Conservation (phyloP, 2,797 vertebrate genomes). For the Eurystomus glaucurus region DNA sequence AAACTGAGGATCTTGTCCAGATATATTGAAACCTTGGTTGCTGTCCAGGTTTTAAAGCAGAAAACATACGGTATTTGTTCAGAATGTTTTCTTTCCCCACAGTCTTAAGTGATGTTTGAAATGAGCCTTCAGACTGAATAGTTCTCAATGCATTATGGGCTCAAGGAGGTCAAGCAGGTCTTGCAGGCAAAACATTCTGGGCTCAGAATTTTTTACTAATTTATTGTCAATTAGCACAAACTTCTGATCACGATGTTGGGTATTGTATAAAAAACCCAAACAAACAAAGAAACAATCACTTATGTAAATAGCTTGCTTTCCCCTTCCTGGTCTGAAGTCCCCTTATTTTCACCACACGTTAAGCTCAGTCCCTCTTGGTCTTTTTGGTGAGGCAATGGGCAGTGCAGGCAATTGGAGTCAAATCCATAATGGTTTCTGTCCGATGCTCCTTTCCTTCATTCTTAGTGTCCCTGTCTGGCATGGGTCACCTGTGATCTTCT, state of each 20-base stretch:
- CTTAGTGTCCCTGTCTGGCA: neutral
- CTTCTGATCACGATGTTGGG: neutral
- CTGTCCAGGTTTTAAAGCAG: neutral
- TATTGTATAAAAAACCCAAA: neutral
- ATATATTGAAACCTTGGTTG: neutral
- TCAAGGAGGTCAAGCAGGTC: neutral
- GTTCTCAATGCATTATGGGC: neutral
- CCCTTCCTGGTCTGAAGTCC: neutral
- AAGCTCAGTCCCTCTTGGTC: neutral
- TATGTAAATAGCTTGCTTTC: fast-evolving
- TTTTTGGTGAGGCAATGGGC: neutral
- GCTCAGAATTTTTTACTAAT: neutral
- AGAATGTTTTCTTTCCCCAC: neutral
- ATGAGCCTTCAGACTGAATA: neutral
- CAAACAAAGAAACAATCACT: neutral
- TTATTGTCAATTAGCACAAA: neutral
- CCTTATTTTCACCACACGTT: neutral
- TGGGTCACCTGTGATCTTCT: neutral
- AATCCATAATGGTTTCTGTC: neutral
- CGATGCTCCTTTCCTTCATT: neutral
- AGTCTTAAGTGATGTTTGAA: neutral
- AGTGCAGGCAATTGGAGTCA: neutral
- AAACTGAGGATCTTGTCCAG: neutral
- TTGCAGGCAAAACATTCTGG: neutral
- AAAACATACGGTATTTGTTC: neutral